These are phyloP conservation scores for Acropora tenuis DNA, from an alignment of 64 coral and sea anemone species.

Conservation along the genomic window DNA sequence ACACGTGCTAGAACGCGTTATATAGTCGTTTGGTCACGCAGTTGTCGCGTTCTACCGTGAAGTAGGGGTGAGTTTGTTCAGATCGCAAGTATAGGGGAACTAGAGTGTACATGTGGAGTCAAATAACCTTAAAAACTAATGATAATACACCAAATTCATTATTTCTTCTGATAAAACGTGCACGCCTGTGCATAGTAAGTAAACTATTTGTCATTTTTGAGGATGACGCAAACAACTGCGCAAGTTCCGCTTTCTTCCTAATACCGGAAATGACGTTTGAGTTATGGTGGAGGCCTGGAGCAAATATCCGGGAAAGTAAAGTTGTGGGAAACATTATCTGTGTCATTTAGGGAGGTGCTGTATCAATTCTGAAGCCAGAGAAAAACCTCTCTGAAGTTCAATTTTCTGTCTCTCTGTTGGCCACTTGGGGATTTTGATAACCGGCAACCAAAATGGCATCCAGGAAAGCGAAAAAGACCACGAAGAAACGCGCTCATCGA, in stretches of 20 bases:
- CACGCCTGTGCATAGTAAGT: too few relatives aligned
- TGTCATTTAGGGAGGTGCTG: slow-evolving; percentile 21
- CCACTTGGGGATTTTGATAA: neutral
- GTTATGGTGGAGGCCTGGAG: neutral
- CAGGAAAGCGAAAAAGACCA: slow-evolving; percentile 72
- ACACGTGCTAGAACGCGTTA: too few relatives aligned
- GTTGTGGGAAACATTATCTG: neutral
- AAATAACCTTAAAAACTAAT: too few relatives aligned
- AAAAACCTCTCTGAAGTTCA: neutral
- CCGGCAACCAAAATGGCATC: slow-evolving; percentile 42
- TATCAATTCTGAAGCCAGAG: neutral
- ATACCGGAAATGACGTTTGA: neutral
- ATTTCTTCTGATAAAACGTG: too few relatives aligned
- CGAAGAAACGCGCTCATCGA: slow-evolving; percentile 67
- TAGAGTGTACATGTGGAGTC: too few relatives aligned
- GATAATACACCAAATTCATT: too few relatives aligned
- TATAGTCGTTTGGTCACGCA: too few relatives aligned
- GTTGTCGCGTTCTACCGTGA: too few relatives aligned
- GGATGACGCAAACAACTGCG: too few relatives aligned
- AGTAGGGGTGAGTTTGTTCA: too few relatives aligned
- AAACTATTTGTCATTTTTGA: too few relatives aligned
- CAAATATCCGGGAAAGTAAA: neutral
- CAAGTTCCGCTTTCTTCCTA: neutral
- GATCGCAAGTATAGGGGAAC: too few relatives aligned
- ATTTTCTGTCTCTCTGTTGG: neutral